Percentiles rank a stretch among this genome's conserved stretches.
phyloP scores from a whole-genome alignment of 2,888 invertebrate species.

The Melinopterus prodromus region DNA sequence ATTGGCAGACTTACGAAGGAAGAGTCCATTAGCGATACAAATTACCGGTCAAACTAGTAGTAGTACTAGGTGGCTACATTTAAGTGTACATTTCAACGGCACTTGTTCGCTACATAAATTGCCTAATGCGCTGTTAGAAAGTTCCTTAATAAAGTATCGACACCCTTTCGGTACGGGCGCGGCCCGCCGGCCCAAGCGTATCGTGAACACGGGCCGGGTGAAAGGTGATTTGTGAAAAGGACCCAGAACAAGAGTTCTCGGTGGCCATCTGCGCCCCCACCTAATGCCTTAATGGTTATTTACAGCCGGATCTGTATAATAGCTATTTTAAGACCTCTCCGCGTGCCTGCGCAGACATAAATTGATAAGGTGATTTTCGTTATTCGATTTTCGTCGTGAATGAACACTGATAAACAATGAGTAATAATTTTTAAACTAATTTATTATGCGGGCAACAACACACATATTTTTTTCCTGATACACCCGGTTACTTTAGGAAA shows the following conservation, averaged over 20 bases:
- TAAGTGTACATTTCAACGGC: constrained; percentile 27
- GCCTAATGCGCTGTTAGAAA: constrained; percentile 32
- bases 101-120: constrained; percentile 36
- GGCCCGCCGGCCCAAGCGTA: constrained; percentile 16
- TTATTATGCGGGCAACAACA: too few species aligned
- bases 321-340: not conserved
- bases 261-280: constrained; percentile 32
- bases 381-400: not conserved
- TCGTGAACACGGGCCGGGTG: constrained; percentile 5
- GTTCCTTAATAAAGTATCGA: constrained; percentile 37
- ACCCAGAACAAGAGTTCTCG: constrained; percentile 25
- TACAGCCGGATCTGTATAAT: constrained; percentile 15
- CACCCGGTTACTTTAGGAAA: too few species aligned
- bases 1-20: not conserved
- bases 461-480: too few species aligned
- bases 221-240: constrained; percentile 32
- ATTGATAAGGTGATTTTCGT: constrained; percentile 4
- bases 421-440: too few species aligned
- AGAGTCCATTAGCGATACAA: constrained; percentile 14
- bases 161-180: constrained; percentile 24
- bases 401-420: too few species aligned
- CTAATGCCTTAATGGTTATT: constrained; percentile 33
- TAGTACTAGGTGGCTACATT: not conserved
- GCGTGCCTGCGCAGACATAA: not conserved
- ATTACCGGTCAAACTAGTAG: not conserved